Percentiles rank a stretch among this genome's conserved stretches.
Conservation (phyloP, 2,797 vertebrate genomes). For the Perodicticus potto region DNA sequence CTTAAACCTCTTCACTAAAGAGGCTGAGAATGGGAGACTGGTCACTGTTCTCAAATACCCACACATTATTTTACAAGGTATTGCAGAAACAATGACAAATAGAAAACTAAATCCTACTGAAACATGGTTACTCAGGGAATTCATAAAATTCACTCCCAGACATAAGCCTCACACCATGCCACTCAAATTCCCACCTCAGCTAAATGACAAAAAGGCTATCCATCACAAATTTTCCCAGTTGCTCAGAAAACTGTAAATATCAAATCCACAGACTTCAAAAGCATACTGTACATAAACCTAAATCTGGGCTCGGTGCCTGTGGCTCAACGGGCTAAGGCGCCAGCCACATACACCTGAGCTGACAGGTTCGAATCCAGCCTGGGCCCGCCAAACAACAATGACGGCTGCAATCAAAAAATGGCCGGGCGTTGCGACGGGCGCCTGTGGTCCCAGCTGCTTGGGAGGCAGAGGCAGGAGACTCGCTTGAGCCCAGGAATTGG, state of each 20-base stretch:
- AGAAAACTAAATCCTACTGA: not conserved
- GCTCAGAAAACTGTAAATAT: not conserved
- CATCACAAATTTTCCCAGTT: not conserved
- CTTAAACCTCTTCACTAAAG: not conserved
- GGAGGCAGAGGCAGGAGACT: too few species aligned
- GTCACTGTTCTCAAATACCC: not conserved
- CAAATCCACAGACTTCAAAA: not conserved
- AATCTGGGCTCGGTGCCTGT: too few species aligned
- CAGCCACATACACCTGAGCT: too few species aligned
- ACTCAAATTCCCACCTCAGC: conserved; percentile 38
- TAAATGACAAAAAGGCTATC: conserved; percentile 14
- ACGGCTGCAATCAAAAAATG: too few species aligned
- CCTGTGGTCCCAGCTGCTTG: too few species aligned
- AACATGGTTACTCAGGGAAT: not conserved
- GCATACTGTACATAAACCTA: not conserved
- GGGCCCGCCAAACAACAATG: too few species aligned
- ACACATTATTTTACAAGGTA: conserved; percentile 6
- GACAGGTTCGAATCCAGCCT: too few species aligned
- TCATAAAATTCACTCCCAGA: conserved; percentile 25
- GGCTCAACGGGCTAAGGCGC: too few species aligned
- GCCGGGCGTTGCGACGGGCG: too few species aligned
- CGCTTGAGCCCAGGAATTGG: too few species aligned
- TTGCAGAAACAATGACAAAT: not conserved
- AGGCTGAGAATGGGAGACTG: not conserved
- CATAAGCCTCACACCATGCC: not conserved